phyloP scores from a whole-genome alignment of 2,888 invertebrate species.

The Microctonus brassicae region DNA sequence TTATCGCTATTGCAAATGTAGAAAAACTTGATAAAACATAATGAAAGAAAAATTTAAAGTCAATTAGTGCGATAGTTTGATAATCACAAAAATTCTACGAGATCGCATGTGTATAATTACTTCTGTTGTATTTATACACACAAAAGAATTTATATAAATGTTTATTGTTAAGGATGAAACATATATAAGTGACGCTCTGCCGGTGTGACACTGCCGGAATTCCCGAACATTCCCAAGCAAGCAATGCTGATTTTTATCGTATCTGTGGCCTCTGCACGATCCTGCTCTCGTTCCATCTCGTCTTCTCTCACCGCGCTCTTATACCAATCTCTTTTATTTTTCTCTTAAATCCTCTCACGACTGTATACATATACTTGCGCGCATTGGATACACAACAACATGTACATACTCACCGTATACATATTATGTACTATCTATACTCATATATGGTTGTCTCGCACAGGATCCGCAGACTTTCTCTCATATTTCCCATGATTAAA shows the following conservation, averaged over 20 bases:
- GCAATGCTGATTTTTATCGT: conserved; percentile 32
- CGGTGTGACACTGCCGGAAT: conserved; percentile 36
- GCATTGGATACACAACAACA: not conserved
- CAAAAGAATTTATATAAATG: not conserved
- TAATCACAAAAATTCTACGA: conserved; percentile 19
- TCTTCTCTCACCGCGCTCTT: not conserved
- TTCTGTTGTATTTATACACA: not conserved
- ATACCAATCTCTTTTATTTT: not conserved
- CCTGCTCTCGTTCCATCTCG: conserved; percentile 12
- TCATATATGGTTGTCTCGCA: not conserved
- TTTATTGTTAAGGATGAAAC: conserved; percentile 1
- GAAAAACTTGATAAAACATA: not conserved
- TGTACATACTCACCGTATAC: not conserved
- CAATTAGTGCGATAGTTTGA: not conserved
- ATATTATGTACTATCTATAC: too few relatives aligned
- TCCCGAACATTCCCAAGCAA: conserved; percentile 31
- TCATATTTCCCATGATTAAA: not conserved
- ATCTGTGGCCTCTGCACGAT: conserved; percentile 24
- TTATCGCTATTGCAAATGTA: not conserved
- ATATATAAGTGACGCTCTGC: conserved; percentile 25
- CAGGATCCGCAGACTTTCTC: not conserved
- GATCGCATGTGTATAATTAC: conserved; percentile 33
- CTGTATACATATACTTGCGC: not conserved
- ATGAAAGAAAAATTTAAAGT: not conserved
- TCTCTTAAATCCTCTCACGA: not conserved